A percentile compares a stretch with the other conserved stretches of the same genome.
phyloP scores from a whole-genome alignment of 2,797 vertebrate species.

The Notamacropus eugenii region DNA sequence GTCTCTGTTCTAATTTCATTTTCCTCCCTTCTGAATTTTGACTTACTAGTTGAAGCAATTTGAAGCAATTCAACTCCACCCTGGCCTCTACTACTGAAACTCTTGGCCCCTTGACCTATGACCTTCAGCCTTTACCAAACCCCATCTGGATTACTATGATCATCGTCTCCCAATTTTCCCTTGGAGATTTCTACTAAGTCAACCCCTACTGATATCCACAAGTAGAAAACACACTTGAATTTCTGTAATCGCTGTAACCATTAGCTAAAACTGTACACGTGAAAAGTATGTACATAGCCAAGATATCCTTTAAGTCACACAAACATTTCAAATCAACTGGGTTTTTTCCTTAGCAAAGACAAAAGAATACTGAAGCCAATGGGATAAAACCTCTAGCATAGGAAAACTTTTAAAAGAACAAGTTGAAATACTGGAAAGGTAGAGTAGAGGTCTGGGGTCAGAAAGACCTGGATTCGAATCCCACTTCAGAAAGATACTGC shows the following conservation, averaged over 20 bases:
- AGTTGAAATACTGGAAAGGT: not conserved
- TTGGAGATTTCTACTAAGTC: not conserved
- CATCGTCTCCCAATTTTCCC: not conserved
- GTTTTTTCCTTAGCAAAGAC: not conserved
- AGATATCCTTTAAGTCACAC: not conserved
- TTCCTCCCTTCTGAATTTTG: not conserved
- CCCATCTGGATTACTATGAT: not conserved
- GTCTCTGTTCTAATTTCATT: no score
- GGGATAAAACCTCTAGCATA: not conserved
- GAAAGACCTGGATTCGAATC: not conserved
- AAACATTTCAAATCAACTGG: not conserved
- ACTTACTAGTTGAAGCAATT: not conserved
- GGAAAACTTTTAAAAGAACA: not conserved
- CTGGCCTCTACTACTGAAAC: not conserved
- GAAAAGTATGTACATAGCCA: not conserved
- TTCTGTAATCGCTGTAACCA: not conserved
- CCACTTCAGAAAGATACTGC: not conserved
- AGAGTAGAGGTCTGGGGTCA: not conserved
- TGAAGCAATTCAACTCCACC: not conserved
- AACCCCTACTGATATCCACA: not conserved
- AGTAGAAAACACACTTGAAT: not conserved
- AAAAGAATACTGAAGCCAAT: not conserved
- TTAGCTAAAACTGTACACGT: not conserved
- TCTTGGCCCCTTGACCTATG: not conserved
- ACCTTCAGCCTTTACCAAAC: not conserved